Evolutionary conservation across 2,113 vertebrate genomes (phyloP), one percentile per base, ranked within the genome.

Genomic region (Spheniscus mendiculus): DNA sequence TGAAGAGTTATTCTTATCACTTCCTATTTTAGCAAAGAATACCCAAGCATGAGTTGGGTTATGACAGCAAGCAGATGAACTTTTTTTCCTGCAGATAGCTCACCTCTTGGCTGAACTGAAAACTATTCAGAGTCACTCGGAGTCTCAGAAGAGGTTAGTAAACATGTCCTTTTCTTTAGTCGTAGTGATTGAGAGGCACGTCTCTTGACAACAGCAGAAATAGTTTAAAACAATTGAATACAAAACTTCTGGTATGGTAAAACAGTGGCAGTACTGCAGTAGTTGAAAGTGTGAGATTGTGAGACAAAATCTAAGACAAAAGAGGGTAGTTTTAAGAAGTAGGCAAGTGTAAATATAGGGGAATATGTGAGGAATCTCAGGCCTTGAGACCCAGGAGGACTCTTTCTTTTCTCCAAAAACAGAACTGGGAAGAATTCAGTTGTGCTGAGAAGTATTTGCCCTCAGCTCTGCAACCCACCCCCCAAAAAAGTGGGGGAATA

Each of bases 121-220:
- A 90, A 88, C 94, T 26, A 99, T 99, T 95, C 97, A 72, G 90
- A 96, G 97, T 90, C 96, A 95, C 27, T 70, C 91, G 3, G 95
- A 91, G 18, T 65, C 97, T 79, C 99, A 99, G 76, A 99, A 99
- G 97, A 99, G 99, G 99, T 99, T 96, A 97, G 83, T 47, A 58
- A 87, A 10, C 16, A 1, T 53, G 20, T 45, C 8, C 6, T 84
- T 86, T 79, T 38, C 65, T 79, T 90, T 40, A 58, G 26, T 71
- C 11, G 7, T 9, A 59, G 70, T 47, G 32, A 42, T 5, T 67
- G 45, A 83, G 53, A 74, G 72, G 65, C 23, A 40, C 29, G 15
- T 87, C 25, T 65, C 44, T 80, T 76, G 30, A 38, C n/a, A 92
- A 72, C 52, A 73, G 56, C 36, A 84, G 71, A 71, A 83, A 45